A percentile compares a stretch with the other conserved stretches of the same genome.
Conservation (phyloP, 2,797 vertebrate genomes). For the Helostoma temminkii region DNA sequence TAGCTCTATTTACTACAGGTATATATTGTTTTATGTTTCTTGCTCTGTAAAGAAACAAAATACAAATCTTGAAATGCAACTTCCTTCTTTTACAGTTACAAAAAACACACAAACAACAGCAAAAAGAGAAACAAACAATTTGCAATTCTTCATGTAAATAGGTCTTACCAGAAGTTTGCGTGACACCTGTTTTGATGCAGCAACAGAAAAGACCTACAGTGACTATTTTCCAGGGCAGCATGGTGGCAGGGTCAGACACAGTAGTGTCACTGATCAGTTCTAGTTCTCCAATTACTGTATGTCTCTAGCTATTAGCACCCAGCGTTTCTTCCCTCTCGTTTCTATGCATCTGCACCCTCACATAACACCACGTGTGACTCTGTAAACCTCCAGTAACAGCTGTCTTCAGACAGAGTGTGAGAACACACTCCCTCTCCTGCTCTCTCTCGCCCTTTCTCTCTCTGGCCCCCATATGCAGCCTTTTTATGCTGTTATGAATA, state of each 20-base stretch:
- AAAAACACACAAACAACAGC: too few species aligned
- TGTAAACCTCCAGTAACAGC: too few species aligned
- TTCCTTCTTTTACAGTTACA: too few species aligned
- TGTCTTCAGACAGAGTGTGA: too few species aligned
- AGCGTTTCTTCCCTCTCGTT: neutral
- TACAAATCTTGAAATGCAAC: too few species aligned
- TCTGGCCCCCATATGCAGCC: neutral
- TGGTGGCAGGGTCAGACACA: constrained; percentile 13
- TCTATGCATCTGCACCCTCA: constrained; percentile 28
- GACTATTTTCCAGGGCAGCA: constrained; percentile 58
- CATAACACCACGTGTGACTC: constrained; percentile 3
- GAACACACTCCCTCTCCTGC: constrained; percentile 1
- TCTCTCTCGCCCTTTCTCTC: constrained; percentile 19
- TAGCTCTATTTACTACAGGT: too few species aligned
- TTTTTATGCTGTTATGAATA: constrained; percentile 48
- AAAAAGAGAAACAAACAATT: too few species aligned
- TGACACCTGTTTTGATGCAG: constrained; percentile 40
- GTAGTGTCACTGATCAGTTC: neutral
- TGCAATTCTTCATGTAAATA: neutral
- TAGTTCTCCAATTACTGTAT: neutral
- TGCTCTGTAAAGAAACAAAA: neutral
- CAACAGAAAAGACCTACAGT: constrained; percentile 55
- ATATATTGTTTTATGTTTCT: too few species aligned
- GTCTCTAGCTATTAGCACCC: neutral
- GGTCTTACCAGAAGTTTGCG: constrained; percentile 58